These are phyloP conservation scores for Apoderus coryli DNA, from an alignment of 2,888 invertebrate genomes.

Conservation along the genomic window DNA sequence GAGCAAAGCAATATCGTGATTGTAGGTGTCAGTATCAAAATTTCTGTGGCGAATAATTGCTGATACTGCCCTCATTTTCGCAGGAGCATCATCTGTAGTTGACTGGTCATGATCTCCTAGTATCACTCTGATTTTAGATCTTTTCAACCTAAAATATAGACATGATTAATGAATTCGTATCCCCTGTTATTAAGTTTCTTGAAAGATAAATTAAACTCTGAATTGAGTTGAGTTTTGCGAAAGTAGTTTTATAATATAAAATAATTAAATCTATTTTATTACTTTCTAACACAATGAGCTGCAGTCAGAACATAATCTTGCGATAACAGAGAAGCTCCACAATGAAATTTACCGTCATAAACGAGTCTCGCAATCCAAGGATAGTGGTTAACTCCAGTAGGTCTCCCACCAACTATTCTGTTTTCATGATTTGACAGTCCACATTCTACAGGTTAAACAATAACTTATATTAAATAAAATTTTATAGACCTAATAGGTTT, in stretches of 20 bases:
- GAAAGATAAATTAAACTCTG: too few relatives aligned
- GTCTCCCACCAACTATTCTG: conserved; percentile 71
- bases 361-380: conserved; percentile 80
- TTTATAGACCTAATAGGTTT: too few relatives aligned
- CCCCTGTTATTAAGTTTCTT: too few relatives aligned
- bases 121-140: conserved; percentile 68
- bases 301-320: conserved; percentile 77
- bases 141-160: conserved; percentile 54
- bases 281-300: conserved; percentile 75
- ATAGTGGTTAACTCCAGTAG: conserved; percentile 68
- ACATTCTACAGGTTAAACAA: conserved; percentile 47
- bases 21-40: conserved; percentile 74
- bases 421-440: conserved; percentile 74
- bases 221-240: too few relatives aligned
- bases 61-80: conserved; percentile 69
- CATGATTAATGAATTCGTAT: too few relatives aligned
- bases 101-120: conserved; percentile 78
- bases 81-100: conserved; percentile 58
- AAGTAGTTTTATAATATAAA: too few relatives aligned
- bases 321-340: conserved; percentile 70
- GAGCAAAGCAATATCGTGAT: conserved; percentile 72
- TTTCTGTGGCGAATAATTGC: conserved; percentile 65
- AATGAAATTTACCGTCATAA: conserved; percentile 80
- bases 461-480: too few relatives aligned
- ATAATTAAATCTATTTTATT: too few relatives aligned